Conservation (phyloP, 2,888 invertebrate species). For the Podotricha telesiphe region DNA sequence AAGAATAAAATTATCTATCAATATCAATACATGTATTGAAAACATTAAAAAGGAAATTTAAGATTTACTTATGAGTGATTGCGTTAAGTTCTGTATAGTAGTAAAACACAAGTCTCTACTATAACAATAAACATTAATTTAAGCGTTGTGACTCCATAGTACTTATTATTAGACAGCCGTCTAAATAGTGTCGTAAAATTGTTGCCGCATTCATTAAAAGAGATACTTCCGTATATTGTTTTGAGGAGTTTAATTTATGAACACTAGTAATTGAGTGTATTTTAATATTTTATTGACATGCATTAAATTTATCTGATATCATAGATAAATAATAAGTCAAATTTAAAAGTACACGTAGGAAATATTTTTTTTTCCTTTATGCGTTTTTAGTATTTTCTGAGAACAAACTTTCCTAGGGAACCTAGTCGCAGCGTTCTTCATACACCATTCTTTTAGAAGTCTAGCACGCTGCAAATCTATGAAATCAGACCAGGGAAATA, state of each 20-base stretch:
- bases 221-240: constrained; percentile 66
- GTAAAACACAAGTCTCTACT: constrained; percentile 1
- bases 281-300: background rate
- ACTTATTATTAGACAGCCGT: constrained; percentile 20
- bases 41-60: too few relatives aligned
- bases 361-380: too few relatives aligned
- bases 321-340: background rate
- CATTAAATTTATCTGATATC: constrained; percentile 8
- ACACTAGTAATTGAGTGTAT: constrained; percentile 35
- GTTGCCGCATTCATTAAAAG: constrained; percentile 46
- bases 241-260: constrained; percentile 52
- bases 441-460: background rate
- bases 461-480: too few relatives aligned
- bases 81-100: background rate
- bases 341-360: too few relatives aligned
- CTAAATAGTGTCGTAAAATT: constrained; percentile 19
- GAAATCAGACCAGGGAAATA: too few relatives aligned
- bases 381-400: background rate
- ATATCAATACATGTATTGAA: too few relatives aligned
- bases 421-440: background rate
- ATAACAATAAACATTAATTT: constrained; percentile 23
- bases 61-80: background rate
- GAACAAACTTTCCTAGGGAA: too few relatives aligned
- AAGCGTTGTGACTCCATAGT: constrained; percentile 16
- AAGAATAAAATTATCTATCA: background rate